Conservation (phyloP, 2,113 vertebrate species). For the Capreolus pygargus region DNA sequence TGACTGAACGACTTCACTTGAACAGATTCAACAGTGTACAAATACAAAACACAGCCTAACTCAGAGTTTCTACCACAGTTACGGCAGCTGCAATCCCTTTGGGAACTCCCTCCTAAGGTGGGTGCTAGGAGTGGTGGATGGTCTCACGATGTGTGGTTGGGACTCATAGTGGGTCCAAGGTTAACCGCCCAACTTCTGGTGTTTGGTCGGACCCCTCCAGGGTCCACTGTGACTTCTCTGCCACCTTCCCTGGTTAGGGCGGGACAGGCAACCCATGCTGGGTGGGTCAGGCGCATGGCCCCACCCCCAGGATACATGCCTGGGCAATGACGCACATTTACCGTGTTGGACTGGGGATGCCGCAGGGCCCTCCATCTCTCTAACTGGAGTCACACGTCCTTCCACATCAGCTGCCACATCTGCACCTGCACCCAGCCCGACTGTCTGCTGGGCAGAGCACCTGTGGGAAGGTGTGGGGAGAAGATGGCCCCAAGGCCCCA, state of each 20-base stretch:
- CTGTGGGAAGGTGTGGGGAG: neutral
- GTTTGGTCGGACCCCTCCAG: neutral
- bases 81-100: neutral
- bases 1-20: neutral
- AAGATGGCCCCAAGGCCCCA: neutral
- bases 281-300: fast-evolving
- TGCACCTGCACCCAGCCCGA: neutral
- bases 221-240: neutral
- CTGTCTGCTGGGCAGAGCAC: neutral
- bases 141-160: fast-evolving
- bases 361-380: neutral
- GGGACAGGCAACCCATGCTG: neutral
- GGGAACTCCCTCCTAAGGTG: fast-evolving
- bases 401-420: neutral
- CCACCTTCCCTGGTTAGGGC: neutral
- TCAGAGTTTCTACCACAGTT: neutral
- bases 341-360: neutral
- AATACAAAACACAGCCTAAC: neutral
- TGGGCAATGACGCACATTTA: neutral
- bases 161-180: neutral
- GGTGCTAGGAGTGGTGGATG: neutral
- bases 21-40: neutral
- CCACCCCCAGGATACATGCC: neutral
- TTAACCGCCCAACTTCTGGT: neutral
- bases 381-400: neutral